Conservation (phyloP, 2,113 vertebrate genomes). For the Pedetes capensis region DNA sequence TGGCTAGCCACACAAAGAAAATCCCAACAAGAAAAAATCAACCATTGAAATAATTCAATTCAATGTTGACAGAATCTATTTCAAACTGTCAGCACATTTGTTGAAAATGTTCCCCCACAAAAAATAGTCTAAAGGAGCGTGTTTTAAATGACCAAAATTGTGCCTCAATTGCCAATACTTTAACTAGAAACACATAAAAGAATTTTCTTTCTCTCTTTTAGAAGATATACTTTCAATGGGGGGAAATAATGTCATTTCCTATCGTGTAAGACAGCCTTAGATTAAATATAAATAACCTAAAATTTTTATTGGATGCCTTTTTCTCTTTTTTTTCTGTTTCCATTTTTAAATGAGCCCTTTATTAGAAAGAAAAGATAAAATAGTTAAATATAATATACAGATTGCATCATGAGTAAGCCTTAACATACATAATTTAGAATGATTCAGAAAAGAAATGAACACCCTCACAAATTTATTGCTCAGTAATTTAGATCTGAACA, state of each 20-base stretch:
- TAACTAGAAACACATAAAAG: not conserved
- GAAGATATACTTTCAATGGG: not conserved
- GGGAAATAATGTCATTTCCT: slow-evolving; percentile 11
- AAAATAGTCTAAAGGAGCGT: not conserved
- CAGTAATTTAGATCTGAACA: not conserved
- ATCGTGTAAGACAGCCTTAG: not conserved
- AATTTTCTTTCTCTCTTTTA: not conserved
- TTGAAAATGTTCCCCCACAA: slow-evolving; percentile 1
- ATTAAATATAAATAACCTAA: not conserved
- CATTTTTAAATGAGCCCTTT: not conserved
- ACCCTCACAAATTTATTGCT: not conserved
- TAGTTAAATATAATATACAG: not conserved
- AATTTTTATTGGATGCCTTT: not conserved
- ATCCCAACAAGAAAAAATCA: slow-evolving; percentile 38
- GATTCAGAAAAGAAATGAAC: not conserved
- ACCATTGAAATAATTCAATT: not conserved
- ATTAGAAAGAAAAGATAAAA: not conserved
- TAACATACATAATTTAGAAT: not conserved
- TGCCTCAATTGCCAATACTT: not conserved
- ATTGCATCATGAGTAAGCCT: not conserved
- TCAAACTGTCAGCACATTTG: slow-evolving; percentile 7
- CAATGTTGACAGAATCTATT: not conserved
- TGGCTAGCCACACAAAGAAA: slow-evolving; percentile 29
- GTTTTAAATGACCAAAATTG: slow-evolving; percentile 16
- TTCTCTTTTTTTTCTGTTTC: not conserved